A percentile compares a stretch with the other conserved stretches of the same genome.
phyloP scores from a whole-genome alignment of 2,797 vertebrate genomes.

The Ptychobarbus kaznakovi region DNA sequence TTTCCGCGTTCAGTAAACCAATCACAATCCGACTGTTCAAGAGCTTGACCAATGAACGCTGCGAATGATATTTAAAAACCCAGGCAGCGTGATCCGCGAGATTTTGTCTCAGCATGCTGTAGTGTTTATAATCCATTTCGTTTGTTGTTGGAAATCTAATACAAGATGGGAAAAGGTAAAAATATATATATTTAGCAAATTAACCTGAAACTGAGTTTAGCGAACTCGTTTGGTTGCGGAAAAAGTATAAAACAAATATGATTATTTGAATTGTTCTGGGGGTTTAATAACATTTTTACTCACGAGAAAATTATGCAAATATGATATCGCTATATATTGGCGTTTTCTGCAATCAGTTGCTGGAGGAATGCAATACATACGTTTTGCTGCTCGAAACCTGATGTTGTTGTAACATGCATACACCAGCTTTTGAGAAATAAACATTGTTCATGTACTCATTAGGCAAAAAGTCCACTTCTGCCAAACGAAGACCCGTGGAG shows the following conservation, averaged over 20 bases:
- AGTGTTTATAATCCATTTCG: background rate
- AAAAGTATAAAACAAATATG: no score
- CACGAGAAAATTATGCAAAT: no score
- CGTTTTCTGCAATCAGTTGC: no score
- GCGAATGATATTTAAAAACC: slow-evolving; percentile 69
- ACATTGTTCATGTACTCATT: slow-evolving; percentile 51
- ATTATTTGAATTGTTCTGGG: no score
- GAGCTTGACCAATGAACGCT: slow-evolving; percentile 67
- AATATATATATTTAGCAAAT: background rate
- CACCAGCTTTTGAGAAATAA: background rate
- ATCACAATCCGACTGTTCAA: background rate
- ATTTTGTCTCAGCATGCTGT: background rate
- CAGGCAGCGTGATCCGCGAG: background rate
- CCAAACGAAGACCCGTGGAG: slow-evolving; percentile 71
- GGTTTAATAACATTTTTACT: no score
- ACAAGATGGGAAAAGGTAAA: slow-evolving; percentile 78
- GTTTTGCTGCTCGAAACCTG: no score
- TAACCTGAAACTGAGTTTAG: background rate
- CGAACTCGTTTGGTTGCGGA: no score
- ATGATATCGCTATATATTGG: no score
- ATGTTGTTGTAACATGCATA: no score
- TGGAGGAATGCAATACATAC: no score
- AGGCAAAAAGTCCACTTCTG: slow-evolving; percentile 77
- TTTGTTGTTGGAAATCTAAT: background rate
- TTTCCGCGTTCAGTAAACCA: slow-evolving; percentile 48